These are phyloP conservation scores for Labeo rohita DNA, from an alignment of 2,113 vertebrate genomes.

Conservation along the genomic window DNA sequence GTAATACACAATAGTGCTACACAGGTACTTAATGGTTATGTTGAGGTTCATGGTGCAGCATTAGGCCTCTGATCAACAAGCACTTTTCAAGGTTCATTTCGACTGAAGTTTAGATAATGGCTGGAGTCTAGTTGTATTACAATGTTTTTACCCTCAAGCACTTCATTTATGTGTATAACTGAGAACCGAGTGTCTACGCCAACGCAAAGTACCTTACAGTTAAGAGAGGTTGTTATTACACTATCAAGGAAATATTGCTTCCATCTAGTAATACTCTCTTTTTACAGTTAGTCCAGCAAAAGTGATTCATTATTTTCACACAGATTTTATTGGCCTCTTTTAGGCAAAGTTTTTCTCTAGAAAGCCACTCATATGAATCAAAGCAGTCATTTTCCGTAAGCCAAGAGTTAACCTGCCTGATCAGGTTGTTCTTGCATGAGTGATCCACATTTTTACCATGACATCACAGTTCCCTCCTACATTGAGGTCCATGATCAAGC, in stretches of 20 bases:
- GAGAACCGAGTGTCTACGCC: neutral
- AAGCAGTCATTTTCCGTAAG: slow-evolving; percentile 21
- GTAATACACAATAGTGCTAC: too few species aligned
- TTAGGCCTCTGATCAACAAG: neutral
- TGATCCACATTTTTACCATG: slow-evolving; percentile 5
- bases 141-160: slow-evolving; percentile 8
- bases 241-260: neutral
- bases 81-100: neutral
- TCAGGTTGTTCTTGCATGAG: slow-evolving; percentile 21
- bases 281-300: neutral
- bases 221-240: neutral
- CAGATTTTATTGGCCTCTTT: neutral
- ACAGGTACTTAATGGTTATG: neutral
- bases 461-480: slow-evolving; percentile 30
- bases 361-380: slow-evolving; percentile 17
- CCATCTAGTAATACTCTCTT: neutral
- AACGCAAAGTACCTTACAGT: neutral
- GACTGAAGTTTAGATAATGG: neutral
- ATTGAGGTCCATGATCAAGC: neutral
- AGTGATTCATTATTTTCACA: neutral
- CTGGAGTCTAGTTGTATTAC: neutral
- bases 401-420: slow-evolving; percentile 20
- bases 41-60: neutral
- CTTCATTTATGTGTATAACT: neutral
- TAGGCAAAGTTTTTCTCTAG: neutral